These are phyloP conservation scores for Panthera uncia DNA, from an alignment of 2,113 vertebrate genomes.

Conservation along the genomic window DNA sequence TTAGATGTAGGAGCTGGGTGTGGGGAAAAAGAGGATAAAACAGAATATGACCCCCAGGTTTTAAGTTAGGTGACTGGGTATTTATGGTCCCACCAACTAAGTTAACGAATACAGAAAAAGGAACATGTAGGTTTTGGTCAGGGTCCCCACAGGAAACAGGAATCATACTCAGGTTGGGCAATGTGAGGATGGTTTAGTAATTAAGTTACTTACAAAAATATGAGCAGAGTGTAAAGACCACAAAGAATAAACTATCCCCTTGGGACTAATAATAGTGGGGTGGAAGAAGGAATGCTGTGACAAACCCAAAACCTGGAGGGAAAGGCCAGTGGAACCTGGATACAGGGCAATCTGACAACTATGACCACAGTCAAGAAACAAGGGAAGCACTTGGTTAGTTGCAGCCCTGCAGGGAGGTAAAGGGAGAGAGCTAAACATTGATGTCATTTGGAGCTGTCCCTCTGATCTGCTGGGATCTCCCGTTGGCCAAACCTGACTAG, in stretches of 20 bases:
- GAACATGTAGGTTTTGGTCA: neutral
- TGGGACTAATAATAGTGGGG: neutral
- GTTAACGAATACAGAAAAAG: neutral
- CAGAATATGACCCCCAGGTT: neutral
- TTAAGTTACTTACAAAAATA: neutral
- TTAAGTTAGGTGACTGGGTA: neutral
- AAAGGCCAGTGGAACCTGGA: neutral
- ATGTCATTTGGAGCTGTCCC: neutral
- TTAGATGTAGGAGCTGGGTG: neutral
- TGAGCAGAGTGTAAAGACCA: neutral
- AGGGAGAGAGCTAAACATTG: neutral
- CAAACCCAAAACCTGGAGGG: neutral
- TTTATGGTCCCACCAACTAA: neutral
- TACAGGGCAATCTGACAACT: neutral
- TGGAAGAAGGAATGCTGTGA: neutral
- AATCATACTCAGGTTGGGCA: neutral
- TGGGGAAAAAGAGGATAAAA: neutral
- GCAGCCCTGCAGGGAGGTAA: neutral
- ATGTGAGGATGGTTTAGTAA: conserved; percentile 29
- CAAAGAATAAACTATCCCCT: neutral
- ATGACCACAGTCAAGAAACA: neutral
- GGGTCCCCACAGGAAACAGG: neutral
- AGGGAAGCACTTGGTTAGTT: neutral
- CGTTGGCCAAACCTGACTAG: neutral
- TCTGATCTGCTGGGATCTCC: neutral